A percentile compares a stretch with the other conserved stretches of the same genome.
phyloP scores from a whole-genome alignment of 2,797 vertebrate species.

The Sebastes itinus region DNA sequence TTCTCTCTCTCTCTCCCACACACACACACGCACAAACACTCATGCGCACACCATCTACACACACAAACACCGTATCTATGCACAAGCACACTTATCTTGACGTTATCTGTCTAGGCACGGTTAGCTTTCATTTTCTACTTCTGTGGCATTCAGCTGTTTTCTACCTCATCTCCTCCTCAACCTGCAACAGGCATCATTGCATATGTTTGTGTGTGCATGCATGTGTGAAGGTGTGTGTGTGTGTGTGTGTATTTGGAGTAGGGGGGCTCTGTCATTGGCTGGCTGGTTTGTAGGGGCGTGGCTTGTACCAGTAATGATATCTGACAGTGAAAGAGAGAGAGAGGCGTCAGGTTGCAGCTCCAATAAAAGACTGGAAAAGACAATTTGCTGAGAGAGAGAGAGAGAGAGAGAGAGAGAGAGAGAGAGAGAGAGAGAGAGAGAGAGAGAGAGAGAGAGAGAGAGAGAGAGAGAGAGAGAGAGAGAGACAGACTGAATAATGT shows the following conservation, averaged over 20 bases:
- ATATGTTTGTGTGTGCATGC: conserved; percentile 14
- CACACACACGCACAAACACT: background rate
- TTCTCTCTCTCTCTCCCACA: background rate
- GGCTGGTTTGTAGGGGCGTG: conserved; percentile 53
- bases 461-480: conserved; percentile 1
- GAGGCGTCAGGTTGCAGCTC: conserved; percentile 74
- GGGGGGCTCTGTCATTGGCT: conserved; percentile 61
- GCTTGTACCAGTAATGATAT: conserved; percentile 67
- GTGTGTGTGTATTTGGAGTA: conserved; percentile 11
- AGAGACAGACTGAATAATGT: conserved; percentile 43
- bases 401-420: conserved; percentile 1
- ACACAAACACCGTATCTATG: background rate
- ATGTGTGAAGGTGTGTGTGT: conserved; percentile 3
- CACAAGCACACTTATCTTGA: conserved; percentile 8
- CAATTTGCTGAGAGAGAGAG: conserved; percentile 67
- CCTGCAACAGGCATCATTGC: conserved; percentile 48
- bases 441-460: conserved; percentile 9
- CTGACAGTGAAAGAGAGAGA: conserved; percentile 56
- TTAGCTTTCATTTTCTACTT: conserved; percentile 16
- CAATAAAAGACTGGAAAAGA: conserved; percentile 73
- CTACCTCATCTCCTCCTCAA: conserved; percentile 1
- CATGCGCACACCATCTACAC: background rate
- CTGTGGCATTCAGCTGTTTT: conserved; percentile 15
- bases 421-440: conserved; percentile 28
- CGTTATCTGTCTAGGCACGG: conserved; percentile 32